Evolutionary conservation across 2,113 vertebrate species (phyloP).

Genomic region (Ceyx melanurus): DNA sequence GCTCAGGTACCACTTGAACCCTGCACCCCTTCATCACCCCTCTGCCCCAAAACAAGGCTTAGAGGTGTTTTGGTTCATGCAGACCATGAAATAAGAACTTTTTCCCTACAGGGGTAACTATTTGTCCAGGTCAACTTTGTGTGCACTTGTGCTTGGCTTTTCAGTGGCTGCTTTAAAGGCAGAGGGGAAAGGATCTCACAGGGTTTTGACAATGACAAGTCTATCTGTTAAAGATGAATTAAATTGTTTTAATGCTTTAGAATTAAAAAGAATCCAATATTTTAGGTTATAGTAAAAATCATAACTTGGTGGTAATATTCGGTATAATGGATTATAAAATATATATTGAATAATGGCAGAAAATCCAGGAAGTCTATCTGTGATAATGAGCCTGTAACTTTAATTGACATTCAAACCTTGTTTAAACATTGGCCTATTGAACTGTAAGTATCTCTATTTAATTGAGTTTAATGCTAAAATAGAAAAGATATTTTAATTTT

Average conservation of each 20-base stretch:
- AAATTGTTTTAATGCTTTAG: not conserved
- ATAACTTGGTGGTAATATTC: not conserved
- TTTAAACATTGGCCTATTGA: constrained; percentile 40
- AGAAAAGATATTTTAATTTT: constrained; percentile 7
- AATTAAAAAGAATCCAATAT: not conserved
- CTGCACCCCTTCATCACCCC: not conserved
- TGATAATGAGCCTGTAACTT: constrained; percentile 1
- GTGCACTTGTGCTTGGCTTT: not conserved
- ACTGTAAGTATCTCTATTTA: constrained; percentile 29
- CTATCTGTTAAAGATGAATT: not conserved
- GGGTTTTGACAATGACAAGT: not conserved
- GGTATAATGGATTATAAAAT: not conserved
- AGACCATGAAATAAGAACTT: not conserved
- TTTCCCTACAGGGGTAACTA: not conserved
- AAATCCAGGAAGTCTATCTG: not conserved
- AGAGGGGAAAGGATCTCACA: not conserved
- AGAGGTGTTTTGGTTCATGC: not conserved
- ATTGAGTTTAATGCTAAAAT: constrained; percentile 12
- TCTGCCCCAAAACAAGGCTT: not conserved
- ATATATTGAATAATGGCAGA: not conserved
- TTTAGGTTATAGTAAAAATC: not conserved
- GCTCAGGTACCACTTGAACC: not conserved
- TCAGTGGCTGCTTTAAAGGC: not conserved
- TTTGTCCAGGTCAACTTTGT: not conserved
- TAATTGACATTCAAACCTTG: constrained; percentile 41